Percentiles rank a stretch among this genome's conserved stretches.
phyloP scores from a whole-genome alignment of 2,113 vertebrate genomes.

The Silurus meridionalis region DNA sequence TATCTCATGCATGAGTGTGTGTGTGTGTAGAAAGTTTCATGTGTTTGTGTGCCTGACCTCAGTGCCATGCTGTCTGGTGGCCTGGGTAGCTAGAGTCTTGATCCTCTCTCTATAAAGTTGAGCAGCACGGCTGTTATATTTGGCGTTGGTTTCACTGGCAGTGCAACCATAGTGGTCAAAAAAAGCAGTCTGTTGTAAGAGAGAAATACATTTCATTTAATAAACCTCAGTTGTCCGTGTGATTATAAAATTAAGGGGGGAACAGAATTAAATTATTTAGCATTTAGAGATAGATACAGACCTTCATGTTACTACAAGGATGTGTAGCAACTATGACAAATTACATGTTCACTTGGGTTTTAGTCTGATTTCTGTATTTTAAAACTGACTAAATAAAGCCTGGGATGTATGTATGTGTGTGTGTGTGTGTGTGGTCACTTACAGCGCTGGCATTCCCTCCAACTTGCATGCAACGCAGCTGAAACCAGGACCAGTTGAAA shows the following conservation, averaged over 20 bases:
- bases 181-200: slow-evolving; percentile 75
- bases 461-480: slow-evolving; percentile 95
- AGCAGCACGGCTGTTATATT: slow-evolving; percentile 88
- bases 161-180: slow-evolving; percentile 88
- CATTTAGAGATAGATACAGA: not conserved
- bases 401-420: too few species aligned
- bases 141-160: slow-evolving; percentile 81
- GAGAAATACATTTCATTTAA: slow-evolving; percentile 7
- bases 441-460: slow-evolving; percentile 93
- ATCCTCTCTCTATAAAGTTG: slow-evolving; percentile 88
- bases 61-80: slow-evolving; percentile 83
- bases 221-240: not conserved
- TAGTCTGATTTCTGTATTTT: not conserved
- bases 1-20: not conserved
- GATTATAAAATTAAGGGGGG: not conserved
- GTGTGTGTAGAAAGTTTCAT: not conserved
- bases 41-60: slow-evolving; percentile 72
- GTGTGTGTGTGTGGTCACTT: slow-evolving; percentile 59
- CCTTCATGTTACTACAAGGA: not conserved
- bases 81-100: slow-evolving; percentile 81
- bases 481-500: slow-evolving; percentile 97
- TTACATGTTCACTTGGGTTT: not conserved
- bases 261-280: not conserved
- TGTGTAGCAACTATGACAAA: not conserved
- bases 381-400: not conserved